Evolutionary conservation across 2,888 invertebrate genomes (phyloP).

Genomic region (Hirudinaria manillensis): DNA sequence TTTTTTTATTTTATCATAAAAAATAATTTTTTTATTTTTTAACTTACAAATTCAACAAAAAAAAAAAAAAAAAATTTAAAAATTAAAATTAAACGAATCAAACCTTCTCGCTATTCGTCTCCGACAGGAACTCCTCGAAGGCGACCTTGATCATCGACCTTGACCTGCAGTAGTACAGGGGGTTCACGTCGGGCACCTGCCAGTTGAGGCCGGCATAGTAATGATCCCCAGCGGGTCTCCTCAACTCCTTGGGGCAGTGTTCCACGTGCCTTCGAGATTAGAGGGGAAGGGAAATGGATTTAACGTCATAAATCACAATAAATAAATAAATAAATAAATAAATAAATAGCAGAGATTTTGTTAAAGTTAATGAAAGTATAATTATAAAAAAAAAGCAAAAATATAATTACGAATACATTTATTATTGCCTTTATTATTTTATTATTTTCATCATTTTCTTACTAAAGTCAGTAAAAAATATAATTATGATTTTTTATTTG

Average conservation of each 20-base stretch:
- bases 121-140: slow-evolving; percentile 11
- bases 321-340: not conserved
- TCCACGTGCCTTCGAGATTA: slow-evolving; percentile 4
- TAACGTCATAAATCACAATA: not conserved
- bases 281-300: not conserved
- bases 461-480: too few species aligned
- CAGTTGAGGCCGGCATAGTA: slow-evolving; percentile 31
- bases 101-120: not conserved
- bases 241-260: slow-evolving; percentile 12
- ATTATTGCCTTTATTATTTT: too few species aligned
- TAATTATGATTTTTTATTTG: too few species aligned
- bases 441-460: too few species aligned
- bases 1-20: too few species aligned
- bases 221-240: too few species aligned
- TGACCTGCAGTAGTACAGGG: slow-evolving; percentile 29
- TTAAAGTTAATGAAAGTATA: not conserved
- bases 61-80: too few species aligned
- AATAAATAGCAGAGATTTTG: not conserved
- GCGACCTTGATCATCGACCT: slow-evolving; percentile 25
- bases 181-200: slow-evolving; percentile 27
- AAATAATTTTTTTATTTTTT: too few species aligned
- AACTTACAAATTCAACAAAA: too few species aligned
- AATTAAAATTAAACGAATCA: too few species aligned
- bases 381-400: not conserved
- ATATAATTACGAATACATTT: not conserved